Base-by-base conservation (phyloP, 2,888 invertebrate species). In the Philaethria dido region DNA sequence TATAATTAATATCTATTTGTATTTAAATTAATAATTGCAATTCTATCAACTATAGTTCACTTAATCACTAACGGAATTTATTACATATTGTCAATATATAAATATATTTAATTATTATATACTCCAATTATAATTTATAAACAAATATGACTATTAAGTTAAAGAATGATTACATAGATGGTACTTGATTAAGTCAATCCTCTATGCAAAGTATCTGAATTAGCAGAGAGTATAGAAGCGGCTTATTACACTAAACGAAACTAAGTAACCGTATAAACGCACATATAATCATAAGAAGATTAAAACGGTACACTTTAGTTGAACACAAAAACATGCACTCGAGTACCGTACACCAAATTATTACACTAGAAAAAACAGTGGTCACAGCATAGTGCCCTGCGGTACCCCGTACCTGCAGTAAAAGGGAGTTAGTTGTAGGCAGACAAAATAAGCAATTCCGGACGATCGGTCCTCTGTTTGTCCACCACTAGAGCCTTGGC, bases 381-480 rank as follows among this genome's bases (percentile, higher is more conserved):
- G 85, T 67, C 82, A 76, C 66, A 83, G 80, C 75, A 77, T 69
- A 78, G 77, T 79, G 77, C 87, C 87, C 85, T 81, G 88, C 72
- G 85, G 87, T 80, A 86, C 79, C 60, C 60, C 86, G 80, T 89
- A 89, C 88, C 88, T 85, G 85, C 89, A 84, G 85, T 84, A 80
- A 81, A 80, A 84, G 88, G 88, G 88, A 88, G 86, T 81, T 82
- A 82, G 50, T 29, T 89, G 92, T 90, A 89, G 87, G 89, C 87
- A 85, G 88, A 92, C 91, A 92, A 92, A 92, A 92, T 92, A 92
- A 92, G 92, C 92, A 92, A 92, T 92, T 91, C 92, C 90, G 85
- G 87, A 80, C 88, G 87, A 89, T 91, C 89, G 86, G 90, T 83
- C 89, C 88, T 83, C 82, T 92, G 89, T 92, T 92, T 92, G 91